Base-by-base conservation (phyloP, 2,888 invertebrate species). In the Xiphydria camelus region DNA sequence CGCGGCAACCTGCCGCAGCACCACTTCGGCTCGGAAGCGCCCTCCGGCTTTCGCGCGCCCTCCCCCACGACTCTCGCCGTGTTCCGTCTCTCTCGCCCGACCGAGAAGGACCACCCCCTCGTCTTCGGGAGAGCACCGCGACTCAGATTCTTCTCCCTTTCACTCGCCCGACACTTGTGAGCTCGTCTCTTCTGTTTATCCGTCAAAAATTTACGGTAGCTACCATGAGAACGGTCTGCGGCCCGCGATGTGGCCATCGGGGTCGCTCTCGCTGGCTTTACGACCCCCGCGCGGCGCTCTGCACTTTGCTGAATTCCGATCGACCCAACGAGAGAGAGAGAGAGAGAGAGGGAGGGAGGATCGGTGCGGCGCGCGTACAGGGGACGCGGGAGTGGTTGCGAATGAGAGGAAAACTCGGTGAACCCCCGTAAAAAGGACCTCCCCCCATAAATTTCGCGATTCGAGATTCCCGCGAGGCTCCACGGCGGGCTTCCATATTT, bases 191-290 rank as follows among this genome's bases (percentile, higher is more conserved):
- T 7, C 10, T 37, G 22, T 40, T 12, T 15, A 19, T 18, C 20
- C 20, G 7, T 10, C 40, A 52, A 59, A 61, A 64, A 68, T 69
- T 68, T 68, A 68, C 65, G 58, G 62, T 64, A 55, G 62, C 59
- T 51, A 41, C 40, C 40, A 10, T 41, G 42, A 51, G 50, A 63
- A 61, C 53, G 43, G 53, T 31, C 53, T 66, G 62, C 40, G 64
- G 64, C 48, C 56, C 48, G 45, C 34, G 53, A 59, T 62, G 53
- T 59, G 59, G 55, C 57, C 61, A 62, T 62, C 50, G 49, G 42
- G 45, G 53, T 33, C 22, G 31, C 26, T 19, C 17, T 15, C 18
- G 37, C 40, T 26, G 41, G 25, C 55, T 57, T 59, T 56, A 45
- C 34, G 49, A 35, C 42, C 51, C 42, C 9, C 2, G 39, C 32